Percentiles rank a stretch among this genome's conserved stretches.
Conservation (phyloP, 2,888 invertebrate genomes). For the Ischnus inquisitorius region DNA sequence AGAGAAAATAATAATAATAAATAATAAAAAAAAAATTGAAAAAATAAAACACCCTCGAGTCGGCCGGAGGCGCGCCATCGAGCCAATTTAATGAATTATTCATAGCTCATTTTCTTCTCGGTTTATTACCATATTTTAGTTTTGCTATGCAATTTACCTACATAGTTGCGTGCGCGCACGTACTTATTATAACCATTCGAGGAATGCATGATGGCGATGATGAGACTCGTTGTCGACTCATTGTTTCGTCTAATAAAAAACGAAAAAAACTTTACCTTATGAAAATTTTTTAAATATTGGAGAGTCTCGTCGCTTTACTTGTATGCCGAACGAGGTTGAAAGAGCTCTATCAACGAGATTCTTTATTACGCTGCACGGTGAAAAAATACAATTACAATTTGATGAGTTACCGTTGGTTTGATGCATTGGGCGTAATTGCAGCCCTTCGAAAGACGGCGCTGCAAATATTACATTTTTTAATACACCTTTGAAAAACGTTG, state of each 20-base stretch:
- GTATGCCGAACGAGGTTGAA: not conserved
- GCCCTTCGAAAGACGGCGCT: too few species aligned
- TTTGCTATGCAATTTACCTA: slow-evolving; percentile 44
- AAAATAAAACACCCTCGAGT: slow-evolving; percentile 45
- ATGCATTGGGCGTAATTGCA: too few species aligned
- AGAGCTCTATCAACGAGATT: too few species aligned
- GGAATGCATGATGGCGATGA: slow-evolving; percentile 40
- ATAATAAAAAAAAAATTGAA: not conserved
- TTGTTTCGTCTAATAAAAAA: slow-evolving; percentile 11
- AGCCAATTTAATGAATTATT: slow-evolving; percentile 69
- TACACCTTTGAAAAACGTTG: too few species aligned
- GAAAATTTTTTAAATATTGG: not conserved
- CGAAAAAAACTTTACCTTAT: not conserved
- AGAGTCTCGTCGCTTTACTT: not conserved
- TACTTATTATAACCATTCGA: slow-evolving; percentile 46
- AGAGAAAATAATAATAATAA: slow-evolving; percentile 19
- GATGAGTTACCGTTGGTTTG: too few species aligned
- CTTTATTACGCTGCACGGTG: too few species aligned
- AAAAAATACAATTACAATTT: too few species aligned
- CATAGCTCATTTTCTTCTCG: slow-evolving; percentile 69
- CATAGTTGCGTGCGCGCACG: slow-evolving; percentile 44
- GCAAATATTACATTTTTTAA: too few species aligned
- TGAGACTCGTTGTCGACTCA: slow-evolving; percentile 11
- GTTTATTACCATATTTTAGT: slow-evolving; percentile 68
- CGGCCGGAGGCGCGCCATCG: slow-evolving; percentile 44